Percentiles rank a stretch among this genome's conserved stretches.
These are phyloP conservation scores for Rhopalosiphum nymphaeae DNA, from an alignment of 2,888 invertebrate species.

Conservation along the genomic window DNA sequence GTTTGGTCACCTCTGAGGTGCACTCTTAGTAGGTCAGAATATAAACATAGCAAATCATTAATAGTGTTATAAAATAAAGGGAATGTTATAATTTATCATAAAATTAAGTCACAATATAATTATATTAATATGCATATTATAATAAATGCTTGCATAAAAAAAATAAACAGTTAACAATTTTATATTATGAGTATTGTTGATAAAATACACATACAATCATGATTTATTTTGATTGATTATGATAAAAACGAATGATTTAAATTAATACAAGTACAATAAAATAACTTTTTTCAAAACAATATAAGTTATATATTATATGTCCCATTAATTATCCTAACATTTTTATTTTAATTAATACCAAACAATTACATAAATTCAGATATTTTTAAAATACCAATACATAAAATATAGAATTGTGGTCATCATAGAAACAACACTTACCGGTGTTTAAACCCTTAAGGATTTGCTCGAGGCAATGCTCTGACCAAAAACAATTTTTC, in stretches of 20 bases:
- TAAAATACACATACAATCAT: neutral
- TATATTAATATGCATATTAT: neutral
- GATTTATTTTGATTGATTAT: neutral
- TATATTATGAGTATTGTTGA: neutral
- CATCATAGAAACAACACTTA: neutral
- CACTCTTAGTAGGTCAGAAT: too few species aligned
- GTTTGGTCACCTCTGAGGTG: too few species aligned
- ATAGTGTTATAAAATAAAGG: neutral
- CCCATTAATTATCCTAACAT: neutral
- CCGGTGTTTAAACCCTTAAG: neutral
- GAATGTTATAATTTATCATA: neutral
- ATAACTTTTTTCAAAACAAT: neutral
- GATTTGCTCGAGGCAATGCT: slow-evolving; percentile 81
- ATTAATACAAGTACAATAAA: neutral
- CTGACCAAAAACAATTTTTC: slow-evolving; percentile 97
- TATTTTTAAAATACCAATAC: neutral
- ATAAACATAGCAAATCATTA: neutral
- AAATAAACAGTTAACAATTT: neutral
- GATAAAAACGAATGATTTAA: neutral
- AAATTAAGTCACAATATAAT: neutral
- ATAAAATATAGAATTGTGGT: neutral
- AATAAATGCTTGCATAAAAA: neutral
- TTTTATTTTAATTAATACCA: neutral
- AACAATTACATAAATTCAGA: neutral
- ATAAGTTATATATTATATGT: neutral